These are phyloP conservation scores for Periophthalmus modestus DNA, from an alignment of 2,113 vertebrate species.

Conservation along the genomic window DNA sequence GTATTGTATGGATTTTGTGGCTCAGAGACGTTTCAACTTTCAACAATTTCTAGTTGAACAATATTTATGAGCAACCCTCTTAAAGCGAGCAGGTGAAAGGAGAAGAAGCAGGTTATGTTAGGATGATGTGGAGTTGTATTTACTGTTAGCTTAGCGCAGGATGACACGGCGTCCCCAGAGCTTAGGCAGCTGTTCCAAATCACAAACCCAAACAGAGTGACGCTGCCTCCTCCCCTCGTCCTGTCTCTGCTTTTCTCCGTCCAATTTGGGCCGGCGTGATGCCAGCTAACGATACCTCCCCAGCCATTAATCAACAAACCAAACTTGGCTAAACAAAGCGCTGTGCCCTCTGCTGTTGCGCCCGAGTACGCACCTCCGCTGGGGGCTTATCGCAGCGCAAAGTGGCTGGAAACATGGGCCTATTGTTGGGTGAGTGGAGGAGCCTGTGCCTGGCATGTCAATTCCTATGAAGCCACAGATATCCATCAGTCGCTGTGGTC, in stretches of 20 bases:
- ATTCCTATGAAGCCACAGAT: conserved; percentile 65
- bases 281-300: conserved; percentile 50
- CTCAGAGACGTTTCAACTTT: no score
- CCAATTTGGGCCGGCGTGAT: conserved; percentile 43
- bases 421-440: no score
- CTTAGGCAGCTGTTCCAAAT: conserved; percentile 23
- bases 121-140: background rate
- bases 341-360: conserved; percentile 37
- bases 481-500: conserved; percentile 58
- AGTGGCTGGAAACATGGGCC: conserved; percentile 54
- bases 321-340: conserved; percentile 56
- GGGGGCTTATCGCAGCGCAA: conserved; percentile 55
- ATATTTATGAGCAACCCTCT: no score
- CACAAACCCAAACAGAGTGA: background rate
- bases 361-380: conserved; percentile 44
- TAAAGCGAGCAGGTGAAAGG: no score
- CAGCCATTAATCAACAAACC: conserved; percentile 53
- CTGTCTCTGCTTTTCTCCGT: conserved; percentile 18
- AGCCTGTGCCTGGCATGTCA: conserved; percentile 68
- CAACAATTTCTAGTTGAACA: no score
- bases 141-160: background rate
- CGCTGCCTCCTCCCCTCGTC: background rate
- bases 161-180: conserved; percentile 4
- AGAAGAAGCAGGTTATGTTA: no score
- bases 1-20: no score